phyloP scores from a whole-genome alignment of 1,140 invertebrate genomes.

The Xylocopa sonorina region DNA sequence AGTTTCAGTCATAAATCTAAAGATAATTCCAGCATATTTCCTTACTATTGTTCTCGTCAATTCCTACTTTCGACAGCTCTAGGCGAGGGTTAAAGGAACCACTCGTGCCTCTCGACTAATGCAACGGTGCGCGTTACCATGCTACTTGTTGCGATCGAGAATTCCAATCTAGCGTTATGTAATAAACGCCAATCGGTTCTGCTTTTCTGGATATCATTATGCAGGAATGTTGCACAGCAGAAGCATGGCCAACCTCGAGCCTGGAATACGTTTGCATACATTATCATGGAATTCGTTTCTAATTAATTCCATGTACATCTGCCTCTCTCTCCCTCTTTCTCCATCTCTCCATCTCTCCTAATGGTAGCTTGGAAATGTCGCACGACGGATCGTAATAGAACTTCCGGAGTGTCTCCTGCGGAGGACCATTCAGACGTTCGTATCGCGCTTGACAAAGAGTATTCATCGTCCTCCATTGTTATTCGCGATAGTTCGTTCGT shows the following conservation, averaged over 20 bases:
- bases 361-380: neutral
- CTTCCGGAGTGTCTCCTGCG: neutral
- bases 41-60: no score
- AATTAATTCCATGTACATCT: slow-evolving; percentile 43
- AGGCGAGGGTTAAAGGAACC: neutral
- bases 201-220: slow-evolving; percentile 42
- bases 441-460: no score
- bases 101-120: neutral
- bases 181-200: slow-evolving; percentile 26
- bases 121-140: neutral
- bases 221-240: slow-evolving; percentile 33
- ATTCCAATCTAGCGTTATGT: slow-evolving; percentile 37
- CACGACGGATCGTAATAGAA: neutral
- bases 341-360: neutral
- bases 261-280: slow-evolving; percentile 31
- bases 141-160: slow-evolving; percentile 24
- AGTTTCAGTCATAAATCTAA: no score
- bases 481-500: neutral
- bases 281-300: slow-evolving; percentile 37
- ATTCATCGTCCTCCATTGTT: neutral
- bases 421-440: neutral
- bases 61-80: no score
- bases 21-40: no score
- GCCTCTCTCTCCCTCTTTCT: no score
- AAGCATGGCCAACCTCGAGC: slow-evolving; percentile 17